phyloP scores from a whole-genome alignment of 1,140 invertebrate genomes.

The Drosophila bipectinata region DNA sequence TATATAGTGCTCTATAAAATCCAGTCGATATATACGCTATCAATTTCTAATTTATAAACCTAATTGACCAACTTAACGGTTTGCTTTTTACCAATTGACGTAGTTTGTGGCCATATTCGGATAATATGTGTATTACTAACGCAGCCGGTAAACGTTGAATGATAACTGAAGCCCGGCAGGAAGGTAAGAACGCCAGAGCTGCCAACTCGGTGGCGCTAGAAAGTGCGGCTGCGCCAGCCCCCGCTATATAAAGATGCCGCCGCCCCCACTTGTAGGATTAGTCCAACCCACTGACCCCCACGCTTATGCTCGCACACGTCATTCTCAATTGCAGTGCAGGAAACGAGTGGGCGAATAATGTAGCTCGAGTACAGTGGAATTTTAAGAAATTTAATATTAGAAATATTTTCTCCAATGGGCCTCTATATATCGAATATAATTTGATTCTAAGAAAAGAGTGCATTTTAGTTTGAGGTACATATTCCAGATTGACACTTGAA shows the following conservation, averaged over 20 bases:
- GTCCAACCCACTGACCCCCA: background rate
- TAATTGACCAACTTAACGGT: constrained; percentile 5
- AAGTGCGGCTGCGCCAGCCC: constrained; percentile 31
- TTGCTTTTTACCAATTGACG: constrained; percentile 41
- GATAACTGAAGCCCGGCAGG: constrained; percentile 31
- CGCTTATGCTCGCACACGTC: background rate
- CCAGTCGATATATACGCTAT: constrained; percentile 22
- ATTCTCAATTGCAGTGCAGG: constrained; percentile 17
- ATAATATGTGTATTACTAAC: constrained; percentile 21
- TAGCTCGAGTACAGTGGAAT: background rate
- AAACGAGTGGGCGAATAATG: constrained; percentile 3
- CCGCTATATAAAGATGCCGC: constrained; percentile 7
- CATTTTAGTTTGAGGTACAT: too few relatives aligned
- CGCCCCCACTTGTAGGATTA: constrained; percentile 26
- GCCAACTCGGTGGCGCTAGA: constrained; percentile 9
- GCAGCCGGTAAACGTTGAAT: constrained; percentile 36
- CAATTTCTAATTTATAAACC: constrained; percentile 15
- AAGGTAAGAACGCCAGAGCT: constrained; percentile 4
- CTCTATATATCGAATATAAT: too few relatives aligned
- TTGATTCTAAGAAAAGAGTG: too few relatives aligned
- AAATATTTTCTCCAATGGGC: too few relatives aligned
- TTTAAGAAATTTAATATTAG: too few relatives aligned
- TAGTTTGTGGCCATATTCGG: constrained; percentile 2
- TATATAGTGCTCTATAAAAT: background rate
- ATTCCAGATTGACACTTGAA: too few relatives aligned